Evolutionary conservation across 1,140 invertebrate genomes (phyloP), one percentile per base, ranked within the genome.

Genomic region (Platyscapa corneri): DNA sequence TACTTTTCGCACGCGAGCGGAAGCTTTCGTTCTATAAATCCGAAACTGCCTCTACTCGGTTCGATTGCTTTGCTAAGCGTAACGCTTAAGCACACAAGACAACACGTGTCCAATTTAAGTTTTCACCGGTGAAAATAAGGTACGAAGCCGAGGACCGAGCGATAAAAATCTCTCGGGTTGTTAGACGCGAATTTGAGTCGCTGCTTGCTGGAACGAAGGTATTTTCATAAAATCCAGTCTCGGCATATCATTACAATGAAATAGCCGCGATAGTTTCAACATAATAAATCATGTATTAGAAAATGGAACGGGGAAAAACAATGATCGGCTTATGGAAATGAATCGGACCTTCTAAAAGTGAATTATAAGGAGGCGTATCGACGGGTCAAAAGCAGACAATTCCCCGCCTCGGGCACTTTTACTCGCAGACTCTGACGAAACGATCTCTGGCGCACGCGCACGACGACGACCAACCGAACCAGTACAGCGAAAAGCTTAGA

Each of bases 261-360:
- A 16, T 5, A n/a, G 30, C 46, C 30, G 30, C 30, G 6, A 46
- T 7, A 65, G 37, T 65, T 80, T 80, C 77, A 80, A 42, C 23
- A 30, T 37, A n/a, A 10, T 65, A 80, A 80, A 65, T 65, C 53
- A 65, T 27, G 27, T 10, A 60, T 60, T 60, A 3, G 56, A 80
- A 42, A 34, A 14, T 27, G 30, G 37, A 65, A 42, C 16, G 16
- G 3, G 27, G 46, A 49, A 14, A 76, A 53, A 53, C 30, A 53
- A 39, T 53, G 46, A 46, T 46, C n/a, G 39, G 39, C 72, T 42
- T 32, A 76, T 76, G 46, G 77, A 78, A 56, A 67, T 67, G 64
- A 67, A 65, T 81, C 39, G 64, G 53, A 81, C 78, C 30, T 67
- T 81, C 27, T 37, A 81, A 30, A 67, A 81, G 80, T 82, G 46